These are phyloP conservation scores for Hemaris fuciformis DNA, from an alignment of 2,888 invertebrate genomes.

Conservation along the genomic window DNA sequence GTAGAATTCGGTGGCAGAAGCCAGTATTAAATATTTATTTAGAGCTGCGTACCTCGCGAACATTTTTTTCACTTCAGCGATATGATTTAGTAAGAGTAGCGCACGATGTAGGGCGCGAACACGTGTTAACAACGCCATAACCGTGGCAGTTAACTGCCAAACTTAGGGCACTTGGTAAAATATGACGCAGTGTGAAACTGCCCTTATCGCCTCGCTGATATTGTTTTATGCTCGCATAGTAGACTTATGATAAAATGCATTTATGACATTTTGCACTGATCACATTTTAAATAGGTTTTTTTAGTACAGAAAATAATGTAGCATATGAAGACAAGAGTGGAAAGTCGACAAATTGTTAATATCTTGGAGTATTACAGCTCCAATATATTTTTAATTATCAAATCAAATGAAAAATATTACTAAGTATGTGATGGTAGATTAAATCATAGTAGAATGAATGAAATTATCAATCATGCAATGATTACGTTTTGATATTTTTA, in stretches of 20 bases:
- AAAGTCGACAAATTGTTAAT: too few species aligned
- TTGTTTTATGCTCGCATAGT: slow-evolving; percentile 43
- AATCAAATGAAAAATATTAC: too few species aligned
- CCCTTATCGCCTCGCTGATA: slow-evolving; percentile 64
- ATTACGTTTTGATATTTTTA: background rate
- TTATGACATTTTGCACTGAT: background rate
- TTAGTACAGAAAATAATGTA: background rate
- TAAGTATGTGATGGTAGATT: too few species aligned
- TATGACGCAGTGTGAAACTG: slow-evolving; percentile 71
- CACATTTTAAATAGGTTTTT: background rate
- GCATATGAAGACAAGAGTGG: too few species aligned
- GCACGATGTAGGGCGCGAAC: slow-evolving; percentile 70
- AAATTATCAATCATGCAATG: too few species aligned
- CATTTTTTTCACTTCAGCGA: slow-evolving; percentile 45
- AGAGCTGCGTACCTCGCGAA: background rate
- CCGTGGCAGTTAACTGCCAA: slow-evolving; percentile 74
- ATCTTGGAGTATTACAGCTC: too few species aligned
- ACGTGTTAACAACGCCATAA: slow-evolving; percentile 80
- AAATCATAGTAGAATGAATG: too few species aligned
- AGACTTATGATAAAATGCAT: slow-evolving; percentile 11
- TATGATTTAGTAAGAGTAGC: slow-evolving; percentile 63
- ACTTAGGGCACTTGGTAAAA: slow-evolving; percentile 78
- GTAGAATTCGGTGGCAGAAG: background rate
- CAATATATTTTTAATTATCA: too few species aligned
- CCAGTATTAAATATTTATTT: background rate